phyloP scores from a whole-genome alignment of 2,888 invertebrate species.

The Eupithecia subfuscata region DNA sequence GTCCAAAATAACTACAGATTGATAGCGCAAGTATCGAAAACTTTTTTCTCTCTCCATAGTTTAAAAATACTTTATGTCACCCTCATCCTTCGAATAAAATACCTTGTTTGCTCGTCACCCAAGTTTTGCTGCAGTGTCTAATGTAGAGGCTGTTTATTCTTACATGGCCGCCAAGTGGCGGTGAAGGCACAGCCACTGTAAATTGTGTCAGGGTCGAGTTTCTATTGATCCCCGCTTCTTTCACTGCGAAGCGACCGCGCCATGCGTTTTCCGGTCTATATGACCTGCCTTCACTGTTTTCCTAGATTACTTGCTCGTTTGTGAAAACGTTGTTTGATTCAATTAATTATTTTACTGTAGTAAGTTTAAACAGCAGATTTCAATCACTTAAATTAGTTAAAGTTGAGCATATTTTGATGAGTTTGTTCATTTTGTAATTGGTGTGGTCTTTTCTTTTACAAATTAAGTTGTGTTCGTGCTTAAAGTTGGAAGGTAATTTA shows the following conservation, averaged over 20 bases:
- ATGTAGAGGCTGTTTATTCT: slow-evolving; percentile 75
- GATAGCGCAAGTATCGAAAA: not conserved
- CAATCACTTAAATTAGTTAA: not conserved
- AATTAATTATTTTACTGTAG: not conserved
- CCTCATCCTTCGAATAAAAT: slow-evolving; percentile 27
- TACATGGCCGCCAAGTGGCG: slow-evolving; percentile 63
- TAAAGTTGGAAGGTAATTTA: too few species aligned
- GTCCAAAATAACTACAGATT: not conserved
- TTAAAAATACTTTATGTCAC: slow-evolving; percentile 1
- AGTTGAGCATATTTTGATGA: too few species aligned
- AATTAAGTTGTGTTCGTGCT: too few species aligned
- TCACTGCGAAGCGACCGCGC: slow-evolving; percentile 65
- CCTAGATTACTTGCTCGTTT: not conserved
- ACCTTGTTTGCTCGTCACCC: slow-evolving; percentile 56
- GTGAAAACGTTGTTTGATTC: not conserved
- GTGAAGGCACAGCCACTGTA: slow-evolving; percentile 70
- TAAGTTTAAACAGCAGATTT: not conserved
- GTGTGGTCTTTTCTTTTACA: too few species aligned
- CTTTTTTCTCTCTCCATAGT: not conserved
- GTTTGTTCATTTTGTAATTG: too few species aligned
- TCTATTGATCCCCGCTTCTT: slow-evolving; percentile 79
- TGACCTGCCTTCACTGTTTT: slow-evolving; percentile 26
- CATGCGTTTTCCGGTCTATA: slow-evolving; percentile 66
- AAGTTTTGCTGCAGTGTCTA: slow-evolving; percentile 54
- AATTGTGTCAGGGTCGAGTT: slow-evolving; percentile 80